Evolutionary conservation across 2,113 vertebrate species (phyloP).

Genomic region (Bolborhynchus lineola): DNA sequence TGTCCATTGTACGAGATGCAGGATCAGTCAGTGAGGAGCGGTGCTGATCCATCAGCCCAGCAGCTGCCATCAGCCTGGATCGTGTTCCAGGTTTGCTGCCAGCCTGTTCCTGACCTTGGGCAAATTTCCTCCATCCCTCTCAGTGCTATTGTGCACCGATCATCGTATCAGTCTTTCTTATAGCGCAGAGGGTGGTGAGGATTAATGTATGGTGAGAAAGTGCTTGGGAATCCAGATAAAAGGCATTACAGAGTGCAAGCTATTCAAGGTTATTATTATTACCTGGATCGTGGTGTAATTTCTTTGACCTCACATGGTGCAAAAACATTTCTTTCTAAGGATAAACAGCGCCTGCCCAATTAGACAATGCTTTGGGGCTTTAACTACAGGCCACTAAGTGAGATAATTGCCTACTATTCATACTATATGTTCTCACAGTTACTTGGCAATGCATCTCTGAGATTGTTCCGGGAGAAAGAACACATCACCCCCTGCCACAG

Average conservation of each 20-base stretch:
- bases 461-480: constrained; percentile 49
- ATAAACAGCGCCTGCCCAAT: constrained; percentile 60
- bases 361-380: constrained; percentile 61
- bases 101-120: constrained; percentile 15
- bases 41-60: background rate
- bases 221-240: constrained; percentile 47
- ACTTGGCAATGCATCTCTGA: constrained; percentile 45
- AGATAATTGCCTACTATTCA: constrained; percentile 63
- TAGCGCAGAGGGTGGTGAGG: background rate
- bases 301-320: constrained; percentile 61
- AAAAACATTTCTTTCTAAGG: constrained; percentile 56
- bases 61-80: background rate
- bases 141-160: background rate
- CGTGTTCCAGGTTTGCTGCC: background rate
- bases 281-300: constrained; percentile 46
- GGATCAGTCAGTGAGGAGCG: background rate
- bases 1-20: background rate
- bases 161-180: constrained; percentile 23
- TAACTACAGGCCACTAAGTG: constrained; percentile 64
- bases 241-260: constrained; percentile 40
- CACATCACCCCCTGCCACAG: constrained; percentile 34
- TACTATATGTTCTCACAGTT: constrained; percentile 52
- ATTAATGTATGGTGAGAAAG: constrained; percentile 63
- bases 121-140: background rate
- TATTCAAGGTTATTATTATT: constrained; percentile 65